phyloP scores from a whole-genome alignment of 2,797 vertebrate species.

The Bovichtus diacanthus region DNA sequence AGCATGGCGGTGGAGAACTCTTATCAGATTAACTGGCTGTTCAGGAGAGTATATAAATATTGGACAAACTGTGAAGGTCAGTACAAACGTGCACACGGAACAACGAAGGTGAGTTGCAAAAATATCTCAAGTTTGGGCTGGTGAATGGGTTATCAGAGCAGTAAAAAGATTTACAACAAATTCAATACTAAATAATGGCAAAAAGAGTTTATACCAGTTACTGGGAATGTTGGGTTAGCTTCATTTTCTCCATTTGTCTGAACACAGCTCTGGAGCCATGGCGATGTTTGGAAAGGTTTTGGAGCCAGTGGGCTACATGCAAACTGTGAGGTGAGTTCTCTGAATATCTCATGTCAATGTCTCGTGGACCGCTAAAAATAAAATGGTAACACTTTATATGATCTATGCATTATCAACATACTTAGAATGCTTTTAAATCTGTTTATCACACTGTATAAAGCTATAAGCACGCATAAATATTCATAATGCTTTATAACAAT shows the following conservation, averaged over 20 bases:
- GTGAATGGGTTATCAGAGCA: neutral
- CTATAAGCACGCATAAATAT: neutral
- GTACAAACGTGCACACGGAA: constrained; percentile 23
- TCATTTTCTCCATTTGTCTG: neutral
- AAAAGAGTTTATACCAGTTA: neutral
- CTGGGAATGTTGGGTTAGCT: neutral
- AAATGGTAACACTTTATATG: no score
- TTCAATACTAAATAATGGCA: neutral
- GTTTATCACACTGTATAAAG: neutral
- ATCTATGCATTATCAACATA: neutral
- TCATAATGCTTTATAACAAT: neutral
- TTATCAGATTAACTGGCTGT: constrained; percentile 65
- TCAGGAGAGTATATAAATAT: constrained; percentile 68
- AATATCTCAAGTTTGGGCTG: neutral
- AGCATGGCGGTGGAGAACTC: constrained; percentile 20
- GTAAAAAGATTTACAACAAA: neutral
- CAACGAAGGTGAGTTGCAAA: constrained; percentile 37
- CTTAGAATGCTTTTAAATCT: neutral
- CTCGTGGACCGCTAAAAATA: neutral
- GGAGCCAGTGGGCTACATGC: constrained; percentile 84
- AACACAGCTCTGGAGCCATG: constrained; percentile 60
- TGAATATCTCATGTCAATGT: neutral
- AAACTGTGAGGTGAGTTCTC: constrained; percentile 75
- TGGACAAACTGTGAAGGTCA: constrained; percentile 65
- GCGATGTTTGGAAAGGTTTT: constrained; percentile 83